Evolutionary conservation across 2,888 invertebrate species (phyloP).

Genomic region (Aquatica leii): DNA sequence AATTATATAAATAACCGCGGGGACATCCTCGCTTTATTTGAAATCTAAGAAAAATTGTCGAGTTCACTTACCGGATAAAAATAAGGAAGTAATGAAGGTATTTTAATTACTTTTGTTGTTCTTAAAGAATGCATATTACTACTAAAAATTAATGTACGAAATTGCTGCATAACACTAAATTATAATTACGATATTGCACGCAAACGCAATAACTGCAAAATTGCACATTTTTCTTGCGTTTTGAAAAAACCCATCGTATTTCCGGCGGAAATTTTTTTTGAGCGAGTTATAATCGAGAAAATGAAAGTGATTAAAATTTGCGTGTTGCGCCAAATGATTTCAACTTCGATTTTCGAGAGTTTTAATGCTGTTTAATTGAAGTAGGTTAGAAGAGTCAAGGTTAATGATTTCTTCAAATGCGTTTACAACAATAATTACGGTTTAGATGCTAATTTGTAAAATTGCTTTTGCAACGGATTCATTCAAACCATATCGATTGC

Average conservation of each 20-base stretch:
- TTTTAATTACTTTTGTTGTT: constrained; percentile 19
- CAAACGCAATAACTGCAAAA: constrained; percentile 35
- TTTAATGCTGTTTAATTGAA: constrained; percentile 46
- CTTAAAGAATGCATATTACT: constrained; percentile 15
- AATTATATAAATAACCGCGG: constrained; percentile 26
- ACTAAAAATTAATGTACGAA: constrained; percentile 40
- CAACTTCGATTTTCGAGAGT: constrained; percentile 42
- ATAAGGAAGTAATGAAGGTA: constrained; percentile 63
- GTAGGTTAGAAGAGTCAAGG: constrained; percentile 43
- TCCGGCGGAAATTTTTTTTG: constrained; percentile 32
- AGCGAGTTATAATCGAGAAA: constrained; percentile 29
- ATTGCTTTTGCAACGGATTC: too few relatives aligned
- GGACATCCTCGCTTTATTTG: constrained; percentile 10
- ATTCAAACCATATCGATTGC: too few relatives aligned
- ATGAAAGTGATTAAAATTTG: constrained; percentile 41
- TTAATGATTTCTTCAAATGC: constrained; percentile 35
- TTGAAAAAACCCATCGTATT: constrained; percentile 13
- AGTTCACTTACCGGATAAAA: constrained; percentile 54
- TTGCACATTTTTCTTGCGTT: constrained; percentile 12
- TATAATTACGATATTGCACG: constrained; percentile 51
- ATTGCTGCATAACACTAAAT: constrained; percentile 49
- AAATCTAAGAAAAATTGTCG: not conserved
- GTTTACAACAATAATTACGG: not conserved
- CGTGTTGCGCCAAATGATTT: constrained; percentile 43
- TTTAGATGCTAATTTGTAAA: not conserved